A percentile compares a stretch with the other conserved stretches of the same genome.
phyloP scores from a whole-genome alignment of 2,888 invertebrate genomes.

The Athalia rosae region DNA sequence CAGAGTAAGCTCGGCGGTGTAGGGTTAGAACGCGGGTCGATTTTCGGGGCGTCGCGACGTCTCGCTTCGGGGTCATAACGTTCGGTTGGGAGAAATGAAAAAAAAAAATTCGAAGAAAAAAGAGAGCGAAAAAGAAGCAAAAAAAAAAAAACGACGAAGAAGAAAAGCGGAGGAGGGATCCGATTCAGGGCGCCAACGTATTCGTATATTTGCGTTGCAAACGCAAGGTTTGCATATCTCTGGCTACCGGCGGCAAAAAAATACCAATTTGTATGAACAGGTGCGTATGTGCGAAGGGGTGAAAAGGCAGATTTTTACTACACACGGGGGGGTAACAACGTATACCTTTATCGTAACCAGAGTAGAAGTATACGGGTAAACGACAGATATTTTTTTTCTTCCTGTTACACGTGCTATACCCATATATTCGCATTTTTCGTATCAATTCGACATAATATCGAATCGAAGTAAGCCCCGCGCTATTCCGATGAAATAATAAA shows the following conservation, averaged over 20 bases:
- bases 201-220: constrained; percentile 49
- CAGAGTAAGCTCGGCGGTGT: not conserved
- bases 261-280: constrained; percentile 40
- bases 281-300: constrained; percentile 20
- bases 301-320: constrained; percentile 41
- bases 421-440: no score
- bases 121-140: no score
- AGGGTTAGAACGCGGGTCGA: not conserved
- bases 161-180: constrained; percentile 33
- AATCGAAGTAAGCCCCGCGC: no score
- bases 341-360: no score
- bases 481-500: no score
- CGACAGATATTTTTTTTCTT: no score
- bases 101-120: no score
- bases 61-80: constrained; percentile 30
- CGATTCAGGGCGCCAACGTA: constrained; percentile 41
- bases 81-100: not conserved
- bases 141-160: not conserved
- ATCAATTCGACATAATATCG: no score
- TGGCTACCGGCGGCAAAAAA: constrained; percentile 16
- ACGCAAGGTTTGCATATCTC: constrained; percentile 48
- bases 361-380: no score
- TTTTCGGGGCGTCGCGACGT: constrained; percentile 18
- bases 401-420: no score
- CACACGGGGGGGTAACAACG: not conserved